These are phyloP conservation scores for Drusus annulatus DNA, from an alignment of 1,140 invertebrate genomes.

Conservation along the genomic window DNA sequence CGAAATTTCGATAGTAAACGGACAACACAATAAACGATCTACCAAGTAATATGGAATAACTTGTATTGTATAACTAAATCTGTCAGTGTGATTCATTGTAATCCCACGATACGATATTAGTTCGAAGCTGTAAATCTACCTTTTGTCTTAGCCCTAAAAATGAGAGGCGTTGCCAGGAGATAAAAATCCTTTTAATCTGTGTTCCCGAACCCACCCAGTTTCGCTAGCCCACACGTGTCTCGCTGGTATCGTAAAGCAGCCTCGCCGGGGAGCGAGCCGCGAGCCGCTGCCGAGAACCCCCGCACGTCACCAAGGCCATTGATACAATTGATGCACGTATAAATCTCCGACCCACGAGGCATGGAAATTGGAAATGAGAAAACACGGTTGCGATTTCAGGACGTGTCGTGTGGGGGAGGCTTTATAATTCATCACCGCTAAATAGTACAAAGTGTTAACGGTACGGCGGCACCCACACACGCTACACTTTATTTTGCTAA, in stretches of 20 bases:
- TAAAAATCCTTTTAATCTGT: conserved; percentile 35
- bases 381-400: conserved; percentile 39
- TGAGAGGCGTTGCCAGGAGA: conserved; percentile 36
- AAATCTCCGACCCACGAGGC: conserved; percentile 38
- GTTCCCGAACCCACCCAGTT: conserved; percentile 18
- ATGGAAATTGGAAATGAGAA: conserved; percentile 35
- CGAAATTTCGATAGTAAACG: too few relatives aligned
- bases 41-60: too few relatives aligned
- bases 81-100: conserved; percentile 2
- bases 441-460: conserved; percentile 36
- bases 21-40: too few relatives aligned
- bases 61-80: too few relatives aligned
- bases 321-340: conserved; percentile 46
- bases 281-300: background rate
- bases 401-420: conserved; percentile 32
- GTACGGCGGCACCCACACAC: conserved; percentile 12
- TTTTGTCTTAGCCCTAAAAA: conserved; percentile 36
- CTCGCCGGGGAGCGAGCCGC: background rate
- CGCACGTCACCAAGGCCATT: conserved; percentile 44
- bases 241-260: conserved; percentile 30
- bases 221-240: conserved; percentile 20
- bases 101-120: conserved; percentile 14
- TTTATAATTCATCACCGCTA: conserved; percentile 44
- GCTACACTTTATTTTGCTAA: background rate
- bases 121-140: conserved; percentile 28